Evolutionary conservation across 2,113 vertebrate species (phyloP).

Genomic region (Coturnix japonica): DNA sequence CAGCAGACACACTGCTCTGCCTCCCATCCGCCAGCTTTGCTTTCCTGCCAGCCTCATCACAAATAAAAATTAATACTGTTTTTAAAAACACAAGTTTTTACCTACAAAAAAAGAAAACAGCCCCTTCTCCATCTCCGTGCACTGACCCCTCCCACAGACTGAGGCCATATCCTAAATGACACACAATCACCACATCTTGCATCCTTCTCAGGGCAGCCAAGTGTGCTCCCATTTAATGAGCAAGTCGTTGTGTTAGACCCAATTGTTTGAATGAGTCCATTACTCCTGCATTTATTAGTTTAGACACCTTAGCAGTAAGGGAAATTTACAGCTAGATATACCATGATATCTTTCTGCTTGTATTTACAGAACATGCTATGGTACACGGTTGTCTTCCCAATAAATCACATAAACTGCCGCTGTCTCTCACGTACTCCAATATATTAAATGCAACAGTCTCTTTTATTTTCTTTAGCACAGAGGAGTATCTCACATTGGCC

Average conservation of each 20-base stretch:
- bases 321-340: neutral
- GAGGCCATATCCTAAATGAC: neutral
- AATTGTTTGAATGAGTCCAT: neutral
- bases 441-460: conserved; percentile 33
- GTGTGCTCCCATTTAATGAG: neutral
- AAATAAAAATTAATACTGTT: neutral
- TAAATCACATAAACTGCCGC: conserved; percentile 41
- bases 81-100: neutral
- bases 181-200: neutral
- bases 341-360: neutral
- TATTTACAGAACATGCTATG: neutral
- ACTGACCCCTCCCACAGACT: neutral
- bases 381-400: neutral
- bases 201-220: neutral
- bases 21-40: neutral
- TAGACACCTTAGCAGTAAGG: neutral
- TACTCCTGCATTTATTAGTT: conserved; percentile 24
- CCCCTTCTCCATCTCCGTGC: neutral
- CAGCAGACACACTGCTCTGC: neutral
- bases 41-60: neutral
- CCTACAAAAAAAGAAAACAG: neutral
- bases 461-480: conserved; percentile 17
- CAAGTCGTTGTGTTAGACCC: neutral
- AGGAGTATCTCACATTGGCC: conserved; percentile 10
- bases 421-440: neutral